A percentile compares a stretch with the other conserved stretches of the same genome.
Conservation (phyloP, 2,797 vertebrate genomes). For the Thalassophryne amazonica region DNA sequence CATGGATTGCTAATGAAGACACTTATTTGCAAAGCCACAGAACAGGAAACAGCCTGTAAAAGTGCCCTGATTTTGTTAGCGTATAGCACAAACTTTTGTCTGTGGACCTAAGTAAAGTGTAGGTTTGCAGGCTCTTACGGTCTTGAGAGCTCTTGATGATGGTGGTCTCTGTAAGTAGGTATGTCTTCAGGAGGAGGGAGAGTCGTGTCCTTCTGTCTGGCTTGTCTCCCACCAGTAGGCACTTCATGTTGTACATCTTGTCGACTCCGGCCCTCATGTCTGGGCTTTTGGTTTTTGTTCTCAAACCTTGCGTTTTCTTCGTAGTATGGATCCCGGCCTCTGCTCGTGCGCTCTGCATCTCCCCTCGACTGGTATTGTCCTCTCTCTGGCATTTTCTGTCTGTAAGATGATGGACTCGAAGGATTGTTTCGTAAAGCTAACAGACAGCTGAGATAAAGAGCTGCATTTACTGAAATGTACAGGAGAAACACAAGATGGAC, state of each 20-base stretch:
- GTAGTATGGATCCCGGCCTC: constrained; percentile 29
- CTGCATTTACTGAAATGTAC: too few relatives aligned
- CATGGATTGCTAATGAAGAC: too few relatives aligned
- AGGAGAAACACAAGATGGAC: too few relatives aligned
- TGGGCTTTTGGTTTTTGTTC: constrained; percentile 24
- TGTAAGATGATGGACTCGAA: constrained; percentile 12
- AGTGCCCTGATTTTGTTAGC: too few relatives aligned
- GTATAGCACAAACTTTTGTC: too few relatives aligned
- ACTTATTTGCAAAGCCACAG: too few relatives aligned
- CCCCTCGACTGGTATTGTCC: constrained; percentile 44
- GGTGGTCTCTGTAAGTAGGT: constrained; percentile 27
- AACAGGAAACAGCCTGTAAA: too few relatives aligned
- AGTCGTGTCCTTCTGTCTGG: constrained; percentile 52
- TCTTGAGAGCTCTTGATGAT: constrained; percentile 31
- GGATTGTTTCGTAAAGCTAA: too few relatives aligned
- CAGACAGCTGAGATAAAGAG: too few relatives aligned
- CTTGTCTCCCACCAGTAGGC: constrained; percentile 46
- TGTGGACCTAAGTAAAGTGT: background rate
- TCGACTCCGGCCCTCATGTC: constrained; percentile 8
- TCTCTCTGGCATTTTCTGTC: constrained; percentile 56
- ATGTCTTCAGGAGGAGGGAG: constrained; percentile 31
- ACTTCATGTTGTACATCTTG: constrained; percentile 23
- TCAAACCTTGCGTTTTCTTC: constrained; percentile 7
- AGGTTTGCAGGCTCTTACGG: constrained; percentile 59
- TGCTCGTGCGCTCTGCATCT: constrained; percentile 40